phyloP scores from a whole-genome alignment of 2,888 invertebrate genomes.

The Lordiphosa andalusiaca region DNA sequence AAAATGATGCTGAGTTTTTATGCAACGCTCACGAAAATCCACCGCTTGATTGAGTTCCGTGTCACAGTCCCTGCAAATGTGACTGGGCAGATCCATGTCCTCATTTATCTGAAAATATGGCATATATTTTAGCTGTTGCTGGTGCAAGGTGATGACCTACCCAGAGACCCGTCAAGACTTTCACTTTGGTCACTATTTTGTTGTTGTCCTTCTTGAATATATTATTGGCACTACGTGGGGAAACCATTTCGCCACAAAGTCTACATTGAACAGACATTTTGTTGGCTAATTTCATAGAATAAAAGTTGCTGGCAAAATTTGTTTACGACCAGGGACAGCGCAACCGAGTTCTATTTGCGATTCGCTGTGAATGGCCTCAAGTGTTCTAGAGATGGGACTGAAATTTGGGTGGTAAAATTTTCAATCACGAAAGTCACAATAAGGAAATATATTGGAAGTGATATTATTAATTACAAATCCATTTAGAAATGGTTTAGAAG shows the following conservation, averaged over 20 bases:
- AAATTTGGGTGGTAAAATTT: too few species aligned
- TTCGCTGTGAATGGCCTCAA: background rate
- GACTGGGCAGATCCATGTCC: constrained; percentile 1
- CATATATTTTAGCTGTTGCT: background rate
- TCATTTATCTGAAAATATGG: constrained; percentile 14
- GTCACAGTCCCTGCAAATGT: constrained; percentile 14
- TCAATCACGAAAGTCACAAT: too few species aligned
- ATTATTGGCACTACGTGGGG: constrained; percentile 7
- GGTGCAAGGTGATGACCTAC: constrained; percentile 17
- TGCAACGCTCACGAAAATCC: constrained; percentile 12
- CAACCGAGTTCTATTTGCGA: too few species aligned
- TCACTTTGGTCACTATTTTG: constrained; percentile 25
- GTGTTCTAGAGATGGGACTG: too few species aligned
- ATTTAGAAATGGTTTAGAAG: too few species aligned
- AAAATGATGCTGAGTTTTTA: background rate
- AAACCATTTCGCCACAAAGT: constrained; percentile 30
- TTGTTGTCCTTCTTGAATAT: constrained; percentile 20
- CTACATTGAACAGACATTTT: constrained; percentile 36
- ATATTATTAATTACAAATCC: too few species aligned
- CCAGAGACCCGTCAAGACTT: constrained; percentile 30
- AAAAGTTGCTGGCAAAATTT: background rate
- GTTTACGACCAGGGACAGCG: background rate
- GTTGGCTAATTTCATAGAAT: too few species aligned
- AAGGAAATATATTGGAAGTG: too few species aligned
- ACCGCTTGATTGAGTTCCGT: constrained; percentile 2